Base-by-base conservation (phyloP, 2,113 vertebrate genomes). In the Pipa parva region DNA sequence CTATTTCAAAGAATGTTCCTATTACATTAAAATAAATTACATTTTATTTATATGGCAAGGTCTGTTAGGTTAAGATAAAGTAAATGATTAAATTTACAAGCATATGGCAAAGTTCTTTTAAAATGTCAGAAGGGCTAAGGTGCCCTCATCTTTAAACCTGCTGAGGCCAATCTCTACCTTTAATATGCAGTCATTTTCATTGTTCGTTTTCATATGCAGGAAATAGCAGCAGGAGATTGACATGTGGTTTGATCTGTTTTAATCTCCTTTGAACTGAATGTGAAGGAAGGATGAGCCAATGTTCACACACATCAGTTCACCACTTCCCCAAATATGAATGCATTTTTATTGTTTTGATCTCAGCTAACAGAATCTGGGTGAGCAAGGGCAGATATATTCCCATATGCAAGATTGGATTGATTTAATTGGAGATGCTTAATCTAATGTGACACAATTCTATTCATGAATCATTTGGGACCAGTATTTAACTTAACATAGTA, bases 181-280 rank as follows among this genome's bases (percentile, higher is more conserved):
- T 42, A 69, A 69, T 51, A 68, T 28, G 46, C 56, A 51, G 27
- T 25, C 12, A 48, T 20, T 57, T 56, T 51, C 50, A 49, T 3
- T 33, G 25, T 12, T 11, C 46, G 37, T 24, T 18, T 59, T 68
- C 12, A 59, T 25, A 51, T 59, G 42, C 45, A 37, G 17, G 64
- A 50, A 39, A 18, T 45, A 60, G 29, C 42, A 59, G 29, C 56
- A 60, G 31, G 27, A 60, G 57, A 60, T 59, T 59, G 64, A 24
- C 48, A 59, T 25, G 15, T 36, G 50, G 59, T 66, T 29, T 57
- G 37, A 62, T 37, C 52, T 62, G 42, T 24, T 39, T 45, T 50
- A 57, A 66, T 58, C 49, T 71, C 18, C 59, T 63, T 62, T 74
- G 33, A 54, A 12, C n/a, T 24, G 50, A 48, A 63, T 42, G 28